Evolutionary conservation across 2,888 invertebrate genomes (phyloP), one percentile per base, ranked within the genome.

Genomic region (Ennomos fuscantarius): DNA sequence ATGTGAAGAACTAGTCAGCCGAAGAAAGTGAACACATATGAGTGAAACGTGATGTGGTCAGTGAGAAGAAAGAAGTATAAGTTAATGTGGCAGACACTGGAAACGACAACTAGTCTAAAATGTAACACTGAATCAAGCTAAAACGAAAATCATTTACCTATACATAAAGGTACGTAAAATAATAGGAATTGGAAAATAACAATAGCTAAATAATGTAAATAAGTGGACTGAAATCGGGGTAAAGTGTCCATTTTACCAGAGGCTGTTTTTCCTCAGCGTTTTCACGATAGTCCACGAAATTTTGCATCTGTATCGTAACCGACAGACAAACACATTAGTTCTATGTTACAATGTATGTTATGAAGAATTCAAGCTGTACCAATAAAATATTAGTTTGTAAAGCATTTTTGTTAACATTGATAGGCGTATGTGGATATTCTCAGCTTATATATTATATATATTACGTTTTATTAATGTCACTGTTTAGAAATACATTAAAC

Each of bases 271-370:
- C 97, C 95, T 97, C 97, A 92, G 96, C 95, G 90, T 95, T 95
- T 93, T 96, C 96, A 94, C 95, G 96, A 95, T 95, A 96, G 94
- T 96, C 97, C 95, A 96, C 96, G 95, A 96, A 94, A 93, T 95
- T 94, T 94, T 96, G 95, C 94, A 95, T 95, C 96, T 96, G 92
- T 82, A 81, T 84, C 79, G 80, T 85, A 86, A 86, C 86, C 86
- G 88, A 88, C 82, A 88, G 87, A 89, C 81, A 91, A 89, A 92
- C 73, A 84, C 73, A 84, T 89, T 89, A 89, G 82, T 86, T 81
- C 72, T 74, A 79, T 75, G 70, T 73, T 76, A 79, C 68, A 81
- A 34, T 47, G 33, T 78, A 78, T 76, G 78, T 48, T 8, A 15
- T 35, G 10, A 32, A 32, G 41, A 10, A 36, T 8, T 13, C 45